A percentile compares a stretch with the other conserved stretches of the same genome.
phyloP scores from a whole-genome alignment of 2,113 vertebrate genomes.

The Misgurnus mizolepis region DNA sequence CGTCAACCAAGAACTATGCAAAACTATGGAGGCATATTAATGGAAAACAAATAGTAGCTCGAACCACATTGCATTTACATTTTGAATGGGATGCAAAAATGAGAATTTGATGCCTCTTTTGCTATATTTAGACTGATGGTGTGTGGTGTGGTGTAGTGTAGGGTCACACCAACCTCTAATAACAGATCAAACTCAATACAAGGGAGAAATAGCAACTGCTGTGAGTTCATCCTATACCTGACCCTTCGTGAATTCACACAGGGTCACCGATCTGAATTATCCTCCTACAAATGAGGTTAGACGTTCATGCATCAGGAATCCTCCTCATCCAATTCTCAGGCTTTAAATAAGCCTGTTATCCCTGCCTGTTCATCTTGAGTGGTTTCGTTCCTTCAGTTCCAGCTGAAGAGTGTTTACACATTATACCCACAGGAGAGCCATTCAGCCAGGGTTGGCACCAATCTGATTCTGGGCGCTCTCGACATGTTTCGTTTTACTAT shows the following conservation, averaged over 20 bases:
- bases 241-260: too few relatives aligned
- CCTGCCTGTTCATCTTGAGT: conserved; percentile 20
- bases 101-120: neutral
- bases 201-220: too few relatives aligned
- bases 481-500: neutral
- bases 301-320: conserved; percentile 24
- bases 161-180: neutral
- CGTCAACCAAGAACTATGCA: conserved; percentile 1
- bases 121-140: neutral
- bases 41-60: neutral
- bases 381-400: conserved; percentile 8
- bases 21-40: neutral
- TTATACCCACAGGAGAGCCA: conserved; percentile 25
- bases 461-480: neutral
- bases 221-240: too few relatives aligned
- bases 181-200: neutral
- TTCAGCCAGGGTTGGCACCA: conserved; percentile 22
- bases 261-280: neutral
- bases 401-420: conserved; percentile 29
- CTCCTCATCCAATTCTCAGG: neutral
- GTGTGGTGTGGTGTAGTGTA: neutral
- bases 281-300: neutral
- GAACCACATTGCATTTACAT: neutral
- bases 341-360: conserved; percentile 23
- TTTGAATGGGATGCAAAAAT: neutral